Base-by-base conservation (phyloP, 2,113 vertebrate species). In the Strix aluco region DNA sequence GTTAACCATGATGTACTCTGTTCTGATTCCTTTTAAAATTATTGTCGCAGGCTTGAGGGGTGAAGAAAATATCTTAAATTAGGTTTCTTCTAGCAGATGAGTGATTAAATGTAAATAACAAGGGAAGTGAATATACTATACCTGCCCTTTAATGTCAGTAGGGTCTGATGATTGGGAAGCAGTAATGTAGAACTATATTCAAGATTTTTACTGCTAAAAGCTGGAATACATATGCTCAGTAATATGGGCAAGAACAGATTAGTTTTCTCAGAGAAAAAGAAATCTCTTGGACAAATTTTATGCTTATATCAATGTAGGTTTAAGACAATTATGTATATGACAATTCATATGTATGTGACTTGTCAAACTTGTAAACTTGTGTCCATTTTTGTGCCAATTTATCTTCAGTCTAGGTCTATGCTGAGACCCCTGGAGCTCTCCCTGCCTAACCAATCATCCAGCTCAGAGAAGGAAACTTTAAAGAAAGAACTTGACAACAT, bases 391-490 rank as follows among this genome's bases (percentile, higher is more conserved):
- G 29, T 88, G 57, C 93, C 94, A 0, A 29, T 97, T 95, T 67
- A 85, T 38, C 81, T 97, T 30, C 96, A 98, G 46, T 98, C 98
- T 16, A 98, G 98, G 61, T 99, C 99, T 5, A 59, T 98, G 97
- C 96, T 99, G 91, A 98, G 98, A 73, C 98, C 99, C 12, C 85
- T 98, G 93, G 99, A 99, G 95, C 97, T 98, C 9, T 98, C 98
- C 55, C 86, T 91, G 30, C 88, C 98, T 0, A 10, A 46, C 44
- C 97, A 95, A 2, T 82, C 92, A 6, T 82, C 95, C 29, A 91
- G 93, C 10, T 96, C 97, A 0, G 99, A 99, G 89, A 96, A 97
- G 20, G 99, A 99, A 2, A 26, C 96, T 9, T 97, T 99, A 29
- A 98, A 96, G 71, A 98, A 97, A 30, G 99, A 99, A 29, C 97